Evolutionary conservation across 2,888 invertebrate species (phyloP).

Genomic region (Apamea anceps): DNA sequence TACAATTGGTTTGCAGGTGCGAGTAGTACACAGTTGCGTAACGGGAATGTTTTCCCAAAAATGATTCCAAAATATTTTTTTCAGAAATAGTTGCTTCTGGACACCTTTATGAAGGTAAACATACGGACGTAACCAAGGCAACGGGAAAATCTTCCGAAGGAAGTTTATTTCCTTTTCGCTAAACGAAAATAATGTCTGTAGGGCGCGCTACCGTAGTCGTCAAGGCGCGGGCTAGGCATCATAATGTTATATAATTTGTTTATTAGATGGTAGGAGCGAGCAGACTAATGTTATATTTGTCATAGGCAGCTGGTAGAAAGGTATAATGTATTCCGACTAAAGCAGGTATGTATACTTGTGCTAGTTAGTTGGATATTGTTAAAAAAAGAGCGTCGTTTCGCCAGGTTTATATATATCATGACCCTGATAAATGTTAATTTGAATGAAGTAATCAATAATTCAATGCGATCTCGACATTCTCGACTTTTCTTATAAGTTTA

Average conservation of each 20-base stretch:
- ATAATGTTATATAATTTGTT: constrained; percentile 1
- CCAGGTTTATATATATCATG: not conserved
- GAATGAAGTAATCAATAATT: not conserved
- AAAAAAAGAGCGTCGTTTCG: not conserved
- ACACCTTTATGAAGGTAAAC: not conserved
- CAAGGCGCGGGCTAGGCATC: not conserved
- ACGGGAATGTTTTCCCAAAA: not conserved
- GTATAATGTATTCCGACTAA: not conserved
- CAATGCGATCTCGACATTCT: not conserved
- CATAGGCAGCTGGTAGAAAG: not conserved
- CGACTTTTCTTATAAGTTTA: not conserved
- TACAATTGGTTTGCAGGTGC: not conserved
- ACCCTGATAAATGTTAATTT: too few relatives aligned
- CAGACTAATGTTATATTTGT: not conserved
- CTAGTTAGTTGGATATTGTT: not conserved
- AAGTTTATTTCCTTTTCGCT: constrained; percentile 16
- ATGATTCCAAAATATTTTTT: constrained; percentile 7
- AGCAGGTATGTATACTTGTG: not conserved
- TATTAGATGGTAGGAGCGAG: not conserved
- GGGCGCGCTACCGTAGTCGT: not conserved
- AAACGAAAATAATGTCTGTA: not conserved
- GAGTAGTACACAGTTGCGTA: not conserved
- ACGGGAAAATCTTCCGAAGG: not conserved
- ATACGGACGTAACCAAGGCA: constrained; percentile 11
- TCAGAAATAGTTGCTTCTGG: not conserved